Evolutionary conservation across 2,888 invertebrate genomes (phyloP), one percentile per base, ranked within the genome.

Genomic region (Synergus umbraculus): DNA sequence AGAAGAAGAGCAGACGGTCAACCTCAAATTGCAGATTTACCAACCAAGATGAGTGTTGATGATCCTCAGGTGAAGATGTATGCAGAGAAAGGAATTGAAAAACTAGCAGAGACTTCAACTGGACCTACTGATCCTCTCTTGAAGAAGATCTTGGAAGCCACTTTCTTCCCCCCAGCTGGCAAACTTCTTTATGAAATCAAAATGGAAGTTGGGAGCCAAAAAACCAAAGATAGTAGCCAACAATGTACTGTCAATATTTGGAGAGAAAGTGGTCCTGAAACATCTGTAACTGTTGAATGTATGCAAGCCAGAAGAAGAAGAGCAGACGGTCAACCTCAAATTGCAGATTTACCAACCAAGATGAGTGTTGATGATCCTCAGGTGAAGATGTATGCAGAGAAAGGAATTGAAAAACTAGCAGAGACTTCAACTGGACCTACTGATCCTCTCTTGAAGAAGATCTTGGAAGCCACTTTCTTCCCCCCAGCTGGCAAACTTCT

Each of bases 21-120:
- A 12, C 41, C n/a, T 44, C 22, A 67, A 10, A 67, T 67, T 44
- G 66, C 66, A n/a, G 66, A 67, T 44, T n/a, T 54, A 4, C 49
- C 49, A 2, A 5, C n/a, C 7, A 54, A n/a, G n/a, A 0, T 2
- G 1, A 54, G n/a, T n/a, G n/a, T 54, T 54, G 15, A 54, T 54
- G n/a, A 54, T 54, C 49, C 49, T n/a, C 49, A 54, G 7, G 49
- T 54, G 49, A 54, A 54, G n/a, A 3, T 5, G n/a, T n/a, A 65
- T 15, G 65, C 29, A 0, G 29, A 29, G 3, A 29, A 29, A 3
- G 29, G 65, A n/a, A 41, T 65, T 15, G 41, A 65, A 15, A 41
- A 41, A 65, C n/a, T 65, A 13, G 41, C 15, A 15, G 65, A 41
- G 43, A n/a, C 65, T 41, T 44, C 44, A 44, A 44, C 44, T 44